Evolutionary conservation across 2,797 vertebrate genomes (phyloP).

Genomic region (Phyllotis vaccarum): DNA sequence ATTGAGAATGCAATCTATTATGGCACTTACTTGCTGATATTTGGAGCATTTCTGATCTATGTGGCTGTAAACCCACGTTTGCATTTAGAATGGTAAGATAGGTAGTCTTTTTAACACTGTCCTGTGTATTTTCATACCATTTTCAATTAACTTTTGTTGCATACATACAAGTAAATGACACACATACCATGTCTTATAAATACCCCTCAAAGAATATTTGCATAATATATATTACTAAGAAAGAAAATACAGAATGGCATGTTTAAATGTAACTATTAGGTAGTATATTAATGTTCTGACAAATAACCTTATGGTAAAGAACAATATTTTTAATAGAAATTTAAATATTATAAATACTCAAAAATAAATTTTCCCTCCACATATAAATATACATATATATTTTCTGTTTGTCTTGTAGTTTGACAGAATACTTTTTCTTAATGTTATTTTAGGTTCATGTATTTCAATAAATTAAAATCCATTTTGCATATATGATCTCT

Average conservation of each 20-base stretch:
- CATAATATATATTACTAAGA: conserved; percentile 42
- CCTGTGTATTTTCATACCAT: background rate
- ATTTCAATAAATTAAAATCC: conserved; percentile 3
- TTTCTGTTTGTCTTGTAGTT: conserved; percentile 30
- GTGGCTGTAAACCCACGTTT: conserved; percentile 95
- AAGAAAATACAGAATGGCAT: conserved; percentile 41
- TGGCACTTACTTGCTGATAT: conserved; percentile 97
- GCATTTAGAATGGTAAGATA: conserved; percentile 95
- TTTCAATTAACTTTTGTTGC: conserved; percentile 26
- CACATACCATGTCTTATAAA: conserved; percentile 1
- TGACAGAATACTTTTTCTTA: conserved; percentile 45
- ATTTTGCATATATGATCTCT: background rate
- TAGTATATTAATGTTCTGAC: conserved; percentile 34
- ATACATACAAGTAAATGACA: background rate
- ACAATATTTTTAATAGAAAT: conserved; percentile 46
- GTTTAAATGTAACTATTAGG: conserved; percentile 14
- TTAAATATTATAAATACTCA: conserved; percentile 49
- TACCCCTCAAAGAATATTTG: background rate
- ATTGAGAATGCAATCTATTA: conserved; percentile 99
- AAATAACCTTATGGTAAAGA: background rate
- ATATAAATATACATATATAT: conserved; percentile 34
- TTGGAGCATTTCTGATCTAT: conserved; percentile 98
- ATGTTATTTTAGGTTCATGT: background rate
- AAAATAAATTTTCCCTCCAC: background rate
- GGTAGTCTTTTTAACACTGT: conserved; percentile 19